Evolutionary conservation across 2,113 vertebrate genomes (phyloP), one percentile per base, ranked within the genome.

Genomic region (Stercorarius parasiticus): DNA sequence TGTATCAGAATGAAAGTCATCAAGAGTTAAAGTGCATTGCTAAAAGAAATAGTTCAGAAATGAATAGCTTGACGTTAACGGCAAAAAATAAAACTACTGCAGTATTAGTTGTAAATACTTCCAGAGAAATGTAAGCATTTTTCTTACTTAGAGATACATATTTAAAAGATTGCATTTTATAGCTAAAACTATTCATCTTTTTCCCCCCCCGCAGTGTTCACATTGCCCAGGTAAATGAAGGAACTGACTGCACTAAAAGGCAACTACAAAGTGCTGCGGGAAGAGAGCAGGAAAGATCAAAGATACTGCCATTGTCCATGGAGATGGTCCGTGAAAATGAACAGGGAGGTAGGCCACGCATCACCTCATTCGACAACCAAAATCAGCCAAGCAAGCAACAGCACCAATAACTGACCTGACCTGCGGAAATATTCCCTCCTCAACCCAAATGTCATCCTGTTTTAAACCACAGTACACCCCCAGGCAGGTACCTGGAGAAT

Each of bases 301-400:
- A 50, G 62, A 11, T 4, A 4, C 0, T 55, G 38, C 43, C 17
- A 1, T 2, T 29, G 69, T 52, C 49, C 2, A 0, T 7, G 61
- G 66, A 69, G 29, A 13, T 8, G 53, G 29, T 42, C 53, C 15
- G 1, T 13, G 53, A 21, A 43, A 55, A 73, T 1, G 15, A 26
- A 16, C 27, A 13, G 23, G 61, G 49, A 88, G 55, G 15, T 7
- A 42, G 36, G 42, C 26, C 30, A 29, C 0, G 0, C 15, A 2
- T 25, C 45, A 14, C 72, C 53, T 72, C 47, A 0, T 13, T 2
- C 0, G n/a, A 19, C 43, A 47, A 34, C 55, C 49, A 21, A 70
- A 55, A 50, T 49, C 72, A 26, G 30, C 58, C 43, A 11, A 30
- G 34, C 9, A 6, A 8, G 23, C n/a, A 18, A 13, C 61, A 22